Evolutionary conservation across 30 jellyfish, hydroid and myxozoan genomes (phyloP).

Genomic region (Hydractinia symbiolongicarpus): DNA sequence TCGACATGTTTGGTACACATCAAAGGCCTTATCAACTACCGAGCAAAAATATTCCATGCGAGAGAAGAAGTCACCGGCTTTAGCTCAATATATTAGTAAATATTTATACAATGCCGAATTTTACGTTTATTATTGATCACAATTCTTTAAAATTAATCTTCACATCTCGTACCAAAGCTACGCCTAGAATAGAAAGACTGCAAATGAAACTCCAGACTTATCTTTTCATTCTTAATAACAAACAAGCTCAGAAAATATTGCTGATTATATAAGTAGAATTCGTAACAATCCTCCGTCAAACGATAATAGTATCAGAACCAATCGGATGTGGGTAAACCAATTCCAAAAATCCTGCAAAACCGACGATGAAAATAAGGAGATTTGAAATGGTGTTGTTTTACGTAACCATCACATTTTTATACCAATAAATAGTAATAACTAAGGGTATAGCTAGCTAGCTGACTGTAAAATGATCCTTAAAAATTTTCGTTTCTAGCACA

Average conservation of each 20-base stretch:
- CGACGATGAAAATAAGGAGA: slow-evolving; percentile 32
- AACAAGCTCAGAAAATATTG: background rate
- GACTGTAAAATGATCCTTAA: too few relatives aligned
- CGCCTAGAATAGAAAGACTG: background rate
- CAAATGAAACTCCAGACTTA: background rate
- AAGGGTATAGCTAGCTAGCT: too few relatives aligned
- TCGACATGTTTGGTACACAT: slow-evolving; percentile 11
- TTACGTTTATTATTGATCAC: background rate
- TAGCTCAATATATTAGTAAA: slow-evolving; percentile 15
- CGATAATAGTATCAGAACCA: slow-evolving; percentile 14
- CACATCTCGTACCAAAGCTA: background rate
- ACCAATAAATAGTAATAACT: too few relatives aligned
- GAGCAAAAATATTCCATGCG: background rate
- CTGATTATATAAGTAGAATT: background rate
- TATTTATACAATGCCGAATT: background rate
- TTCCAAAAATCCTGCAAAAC: slow-evolving; percentile 19
- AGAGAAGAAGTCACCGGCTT: slow-evolving; percentile 23
- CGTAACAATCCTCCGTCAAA: background rate
- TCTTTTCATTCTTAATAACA: background rate
- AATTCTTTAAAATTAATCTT: background rate
- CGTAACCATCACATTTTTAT: too few relatives aligned
- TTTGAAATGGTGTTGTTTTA: background rate
- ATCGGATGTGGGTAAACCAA: slow-evolving; percentile 42
- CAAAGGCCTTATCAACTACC: slow-evolving; percentile 12
- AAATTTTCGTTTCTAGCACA: too few relatives aligned